Evolutionary conservation across 1,140 invertebrate species (phyloP), one percentile per base, ranked within the genome.

Genomic region (Drosophila takahashii): DNA sequence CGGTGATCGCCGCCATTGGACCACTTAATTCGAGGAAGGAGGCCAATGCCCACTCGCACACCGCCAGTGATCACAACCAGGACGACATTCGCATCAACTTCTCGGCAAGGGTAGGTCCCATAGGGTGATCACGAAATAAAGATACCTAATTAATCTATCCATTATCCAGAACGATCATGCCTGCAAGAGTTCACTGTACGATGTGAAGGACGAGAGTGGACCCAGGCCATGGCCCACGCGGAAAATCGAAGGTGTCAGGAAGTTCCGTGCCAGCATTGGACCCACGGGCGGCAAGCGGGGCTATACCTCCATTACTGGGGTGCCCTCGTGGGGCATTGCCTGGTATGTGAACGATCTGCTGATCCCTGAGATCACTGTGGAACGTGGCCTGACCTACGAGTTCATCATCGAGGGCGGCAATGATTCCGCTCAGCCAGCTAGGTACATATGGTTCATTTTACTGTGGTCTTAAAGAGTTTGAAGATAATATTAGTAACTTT

Each of bases 281-380:
- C 97, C 96, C 0, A 96, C 96, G 1, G 97, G 96, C 10, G 96
- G 96, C 3, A 94, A 95, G 48, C 93, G 95, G 5, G 97, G 97
- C 8, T 98, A 98, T 89, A 94, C 95, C 10, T 94, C 95, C 8
- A 95, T 97, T 22, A 98, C 97, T 44, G 96, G 96, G 94, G 93
- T 95, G 76, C 95, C 96, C 7, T 97, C 96, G 1, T 97, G 97
- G 95, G 97, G 97, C 36, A 97, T 98, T 70, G 96, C 96, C 9
- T 99, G 97, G 97, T 99, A 98, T 93, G 96, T 99, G 77, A 98
- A 99, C 92, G 97, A 98, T 79, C 93, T 95, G 71, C 93, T 99
- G 7, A 97, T 98, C 72, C 97, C 98, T 0, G 97, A 98, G 91
- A 93, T 99, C 7, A 97, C 96, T 53, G 96, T 99, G 39, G 96